These are phyloP conservation scores for Cottoperca gobio DNA, from an alignment of 2,797 vertebrate genomes.

Conservation along the genomic window DNA sequence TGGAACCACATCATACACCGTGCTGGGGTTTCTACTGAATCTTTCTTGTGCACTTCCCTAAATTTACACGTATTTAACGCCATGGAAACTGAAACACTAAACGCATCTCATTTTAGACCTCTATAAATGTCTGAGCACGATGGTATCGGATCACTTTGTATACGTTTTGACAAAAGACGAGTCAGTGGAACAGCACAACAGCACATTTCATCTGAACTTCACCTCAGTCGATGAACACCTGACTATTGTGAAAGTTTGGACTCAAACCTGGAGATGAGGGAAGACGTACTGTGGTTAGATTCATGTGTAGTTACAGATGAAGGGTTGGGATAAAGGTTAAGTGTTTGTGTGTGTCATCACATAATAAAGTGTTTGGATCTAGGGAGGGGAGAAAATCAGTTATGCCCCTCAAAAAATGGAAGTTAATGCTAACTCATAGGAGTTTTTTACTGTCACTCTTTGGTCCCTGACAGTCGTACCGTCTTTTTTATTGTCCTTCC, in stretches of 20 bases:
- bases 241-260: slow-evolving; percentile 72
- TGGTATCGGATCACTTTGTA: slow-evolving; percentile 21
- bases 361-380: slow-evolving; percentile 49
- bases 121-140: slow-evolving; percentile 21
- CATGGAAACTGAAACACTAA: slow-evolving; percentile 45
- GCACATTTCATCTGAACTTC: slow-evolving; percentile 55
- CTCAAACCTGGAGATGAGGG: slow-evolving; percentile 35
- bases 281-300: slow-evolving; percentile 37
- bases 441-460: slow-evolving; percentile 54
- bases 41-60: slow-evolving; percentile 34
- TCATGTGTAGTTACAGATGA: slow-evolving; percentile 25
- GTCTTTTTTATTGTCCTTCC: slow-evolving; percentile 42
- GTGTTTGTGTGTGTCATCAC: slow-evolving; percentile 27
- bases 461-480: slow-evolving; percentile 38
- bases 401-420: slow-evolving; percentile 51
- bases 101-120: slow-evolving; percentile 20
- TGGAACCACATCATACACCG: slow-evolving; percentile 14
- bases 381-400: slow-evolving; percentile 44
- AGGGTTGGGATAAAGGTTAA: slow-evolving; percentile 64
- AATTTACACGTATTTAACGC: slow-evolving; percentile 30
- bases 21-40: slow-evolving; percentile 52
- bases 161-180: slow-evolving; percentile 20
- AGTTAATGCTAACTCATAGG: slow-evolving; percentile 45
- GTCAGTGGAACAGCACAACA: slow-evolving; percentile 35
- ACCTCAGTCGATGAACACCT: slow-evolving; percentile 70